Evolutionary conservation across 2,888 invertebrate genomes (phyloP), one percentile per base, ranked within the genome.

Genomic region (Zaprionus obscuricornis): DNA sequence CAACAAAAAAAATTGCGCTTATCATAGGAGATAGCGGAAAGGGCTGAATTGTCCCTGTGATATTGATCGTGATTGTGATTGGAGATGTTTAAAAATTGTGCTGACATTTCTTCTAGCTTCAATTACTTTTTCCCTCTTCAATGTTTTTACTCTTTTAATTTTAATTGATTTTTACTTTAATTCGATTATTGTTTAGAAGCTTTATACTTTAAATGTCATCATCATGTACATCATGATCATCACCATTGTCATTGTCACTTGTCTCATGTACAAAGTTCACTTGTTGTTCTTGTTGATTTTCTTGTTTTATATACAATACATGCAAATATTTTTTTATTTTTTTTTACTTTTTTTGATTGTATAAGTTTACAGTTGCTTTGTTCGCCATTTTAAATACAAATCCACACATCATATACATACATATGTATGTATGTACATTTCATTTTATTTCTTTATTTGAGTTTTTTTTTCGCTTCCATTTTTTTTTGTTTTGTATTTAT

Each of bases 281-380:
- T 77, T 67, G 50, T 65, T 75, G 55, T 69, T 69, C 47, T 72
- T 73, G 29, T 55, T 46, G 31, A 31, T 43, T 50, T 46, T 43
- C 17, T 46, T 31, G 26, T 31, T 63, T 64, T 34, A 49, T 62
- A 47, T 51, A 50, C 24, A 14, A 16, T 37, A 40, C 36, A 51
- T 46, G 46, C 45, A 54, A 59, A 79, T 50, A 45, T 56, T 37
- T 55, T 47, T 55, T 36, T 55, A 57, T 20, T 31, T 58, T 54
- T 59, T 59, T 60, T 40, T 39, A 54, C 46, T 5, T 17, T 57
- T 58, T 83, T 64, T 64, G 64, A 82, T 82, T 85, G 78, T 82
- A 78, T 78, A 82, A 78, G 76, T 74, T 76, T 70, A 77, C 78
- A 66, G 78, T 81, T 81, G 77, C 77, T 69, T 81, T 73, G 66